Evolutionary conservation across 1,140 invertebrate species (phyloP), one percentile per base, ranked within the genome.

Genomic region (Notospermus geniculatus): DNA sequence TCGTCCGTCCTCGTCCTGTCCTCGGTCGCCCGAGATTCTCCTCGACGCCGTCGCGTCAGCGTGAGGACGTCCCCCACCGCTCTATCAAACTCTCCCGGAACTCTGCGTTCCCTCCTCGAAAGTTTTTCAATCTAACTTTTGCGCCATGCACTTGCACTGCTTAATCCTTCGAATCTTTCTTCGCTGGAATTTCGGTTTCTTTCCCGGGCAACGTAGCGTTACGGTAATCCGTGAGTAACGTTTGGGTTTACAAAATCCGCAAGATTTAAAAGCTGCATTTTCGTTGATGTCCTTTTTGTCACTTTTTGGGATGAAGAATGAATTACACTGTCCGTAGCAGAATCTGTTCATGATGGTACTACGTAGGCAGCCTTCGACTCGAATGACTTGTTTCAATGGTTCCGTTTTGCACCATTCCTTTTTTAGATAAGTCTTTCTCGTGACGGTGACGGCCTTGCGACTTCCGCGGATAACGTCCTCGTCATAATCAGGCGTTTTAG

Each of bases 241-340:
- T 67, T 86, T 86, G 4, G 87, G 87, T 67, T 84, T 84, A 73
- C 87, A 89, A 72, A 88, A 87, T 2, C 85, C 84, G 72, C 87
- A 88, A 0, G 87, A 88, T 71, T 84, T 86, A 73, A 89, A 89
- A 1, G 87, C 85, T 67, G 65, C 79, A 61, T 55, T 60, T 36
- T 67, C 65, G 22, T 63, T 68, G 9, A 50, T 19, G 45, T 70
- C 65, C 17, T 60, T 67, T 19, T 66, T 70, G 1, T 69, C 63
- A 15, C 71, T 70, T 54, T 71, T 72, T n/a, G 88, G 88, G 63
- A 89, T 89, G 79, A 86, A 89, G 77, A 89, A 89, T 55, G 88
- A 89, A 72, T 89, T 89, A 73, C 88, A 89, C 78, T 88, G 87
- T 13, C 88, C 88, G 73, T 89, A 89, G 78, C 88, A 89, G 74